These are phyloP conservation scores for Pseudopleuronectes americanus DNA, from an alignment of 2,797 vertebrate species.

Conservation along the genomic window DNA sequence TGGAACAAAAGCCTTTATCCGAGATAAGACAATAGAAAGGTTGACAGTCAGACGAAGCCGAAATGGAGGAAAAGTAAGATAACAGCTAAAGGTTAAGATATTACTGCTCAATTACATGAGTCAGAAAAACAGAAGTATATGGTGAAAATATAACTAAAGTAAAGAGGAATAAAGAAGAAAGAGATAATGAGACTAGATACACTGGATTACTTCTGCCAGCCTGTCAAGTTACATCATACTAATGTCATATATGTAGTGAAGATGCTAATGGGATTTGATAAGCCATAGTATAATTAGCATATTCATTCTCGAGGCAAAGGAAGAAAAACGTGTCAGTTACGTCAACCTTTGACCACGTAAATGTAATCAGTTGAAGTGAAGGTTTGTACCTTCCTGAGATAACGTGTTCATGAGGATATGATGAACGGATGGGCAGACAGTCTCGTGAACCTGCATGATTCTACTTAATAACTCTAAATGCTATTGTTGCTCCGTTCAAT, in stretches of 20 bases:
- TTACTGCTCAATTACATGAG: background rate
- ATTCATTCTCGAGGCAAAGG: too few species aligned
- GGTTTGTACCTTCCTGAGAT: too few species aligned
- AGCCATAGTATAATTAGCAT: too few species aligned
- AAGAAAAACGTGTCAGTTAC: background rate
- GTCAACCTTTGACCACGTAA: background rate
- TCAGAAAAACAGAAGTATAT: constrained; percentile 17
- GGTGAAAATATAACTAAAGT: background rate
- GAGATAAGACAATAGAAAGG: constrained; percentile 27
- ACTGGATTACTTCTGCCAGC: background rate
- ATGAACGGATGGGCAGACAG: too few species aligned
- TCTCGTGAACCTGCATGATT: too few species aligned
- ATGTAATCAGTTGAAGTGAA: background rate
- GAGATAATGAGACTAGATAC: constrained; percentile 14
- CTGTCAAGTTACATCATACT: background rate
- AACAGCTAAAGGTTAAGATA: constrained; percentile 18
- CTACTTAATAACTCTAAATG: too few species aligned
- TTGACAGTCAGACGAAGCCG: constrained; percentile 30
- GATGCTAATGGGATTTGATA: too few species aligned
- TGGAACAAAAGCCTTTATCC: constrained; percentile 22
- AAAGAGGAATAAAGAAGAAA: constrained; percentile 7
- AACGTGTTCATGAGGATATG: background rate
- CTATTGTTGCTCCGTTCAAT: too few species aligned
- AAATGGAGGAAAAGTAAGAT: constrained; percentile 31
- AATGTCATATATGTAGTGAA: too few species aligned